A percentile compares a stretch with the other conserved stretches of the same genome.
Evolutionary conservation across 2,113 vertebrate genomes (phyloP).

Genomic region (Callipepla squamata): DNA sequence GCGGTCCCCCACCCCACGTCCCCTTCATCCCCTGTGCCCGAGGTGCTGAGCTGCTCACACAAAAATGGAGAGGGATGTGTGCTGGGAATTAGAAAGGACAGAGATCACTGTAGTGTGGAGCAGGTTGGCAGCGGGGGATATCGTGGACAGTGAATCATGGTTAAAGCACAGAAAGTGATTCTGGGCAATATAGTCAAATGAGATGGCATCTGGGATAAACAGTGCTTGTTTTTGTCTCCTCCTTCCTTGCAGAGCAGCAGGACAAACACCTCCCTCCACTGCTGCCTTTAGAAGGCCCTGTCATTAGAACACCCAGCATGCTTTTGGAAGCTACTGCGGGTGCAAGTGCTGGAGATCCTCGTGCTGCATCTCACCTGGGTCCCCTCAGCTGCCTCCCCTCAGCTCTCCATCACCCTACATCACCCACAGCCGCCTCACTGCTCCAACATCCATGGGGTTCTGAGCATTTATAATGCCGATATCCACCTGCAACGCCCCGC

Average conservation of each 20-base stretch:
- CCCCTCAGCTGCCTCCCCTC: constrained; percentile 27
- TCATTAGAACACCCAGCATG: not conserved
- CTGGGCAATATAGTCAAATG: not conserved
- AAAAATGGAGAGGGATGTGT: not conserved
- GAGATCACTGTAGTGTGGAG: not conserved
- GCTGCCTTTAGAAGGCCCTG: not conserved
- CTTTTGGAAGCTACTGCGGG: not conserved
- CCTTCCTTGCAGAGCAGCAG: not conserved
- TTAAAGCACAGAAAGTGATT: constrained; percentile 42
- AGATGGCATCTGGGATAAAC: not conserved
- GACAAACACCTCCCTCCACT: not conserved
- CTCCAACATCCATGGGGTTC: constrained; percentile 81
- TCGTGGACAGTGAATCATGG: constrained; percentile 40
- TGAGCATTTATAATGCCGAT: constrained; percentile 67
- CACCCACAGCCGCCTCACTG: too few relatives aligned
- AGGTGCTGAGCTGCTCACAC: not conserved
- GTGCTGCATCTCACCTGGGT: not conserved
- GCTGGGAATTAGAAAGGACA: not conserved
- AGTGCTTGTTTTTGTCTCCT: not conserved
- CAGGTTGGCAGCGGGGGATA: not conserved
- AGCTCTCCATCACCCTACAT: not conserved
- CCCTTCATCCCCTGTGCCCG: not conserved
- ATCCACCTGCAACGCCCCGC: not conserved
- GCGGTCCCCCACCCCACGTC: not conserved
- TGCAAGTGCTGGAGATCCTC: rapidly evolving